Evolutionary conservation across 2,113 vertebrate genomes (phyloP).

Genomic region (Diadophis punctatus): DNA sequence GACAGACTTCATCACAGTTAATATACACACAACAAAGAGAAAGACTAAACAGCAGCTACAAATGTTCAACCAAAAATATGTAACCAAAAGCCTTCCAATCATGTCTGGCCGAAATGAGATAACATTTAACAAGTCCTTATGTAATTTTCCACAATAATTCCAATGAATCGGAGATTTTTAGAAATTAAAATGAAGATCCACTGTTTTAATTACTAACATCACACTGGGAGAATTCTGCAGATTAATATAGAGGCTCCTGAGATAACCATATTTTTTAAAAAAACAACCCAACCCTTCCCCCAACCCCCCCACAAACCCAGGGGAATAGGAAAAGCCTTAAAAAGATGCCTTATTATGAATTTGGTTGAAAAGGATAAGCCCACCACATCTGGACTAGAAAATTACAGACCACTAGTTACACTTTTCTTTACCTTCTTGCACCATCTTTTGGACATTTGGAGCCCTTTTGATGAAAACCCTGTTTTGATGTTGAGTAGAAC

Average conservation of each 20-base stretch:
- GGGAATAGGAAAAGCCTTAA: neutral
- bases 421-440: neutral
- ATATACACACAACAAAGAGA: constrained; percentile 25
- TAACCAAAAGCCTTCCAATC: constrained; percentile 34
- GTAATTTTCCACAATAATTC: neutral
- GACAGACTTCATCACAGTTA: constrained; percentile 10
- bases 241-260: neutral
- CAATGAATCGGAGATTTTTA: neutral
- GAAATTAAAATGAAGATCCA: neutral
- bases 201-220: neutral
- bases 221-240: neutral
- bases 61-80: constrained; percentile 22
- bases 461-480: too few relatives aligned
- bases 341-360: neutral
- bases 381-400: neutral
- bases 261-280: too few relatives aligned
- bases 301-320: too few relatives aligned
- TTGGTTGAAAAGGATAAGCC: neutral
- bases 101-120: constrained; percentile 19
- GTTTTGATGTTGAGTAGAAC: too few relatives aligned
- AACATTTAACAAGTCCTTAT: neutral
- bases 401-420: neutral
- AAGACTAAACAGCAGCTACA: constrained; percentile 28
- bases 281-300: too few relatives aligned
- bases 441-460: neutral